Conservation (phyloP, 92 coral and sea anemone genomes). For the Phenganax stokvisi region DNA sequence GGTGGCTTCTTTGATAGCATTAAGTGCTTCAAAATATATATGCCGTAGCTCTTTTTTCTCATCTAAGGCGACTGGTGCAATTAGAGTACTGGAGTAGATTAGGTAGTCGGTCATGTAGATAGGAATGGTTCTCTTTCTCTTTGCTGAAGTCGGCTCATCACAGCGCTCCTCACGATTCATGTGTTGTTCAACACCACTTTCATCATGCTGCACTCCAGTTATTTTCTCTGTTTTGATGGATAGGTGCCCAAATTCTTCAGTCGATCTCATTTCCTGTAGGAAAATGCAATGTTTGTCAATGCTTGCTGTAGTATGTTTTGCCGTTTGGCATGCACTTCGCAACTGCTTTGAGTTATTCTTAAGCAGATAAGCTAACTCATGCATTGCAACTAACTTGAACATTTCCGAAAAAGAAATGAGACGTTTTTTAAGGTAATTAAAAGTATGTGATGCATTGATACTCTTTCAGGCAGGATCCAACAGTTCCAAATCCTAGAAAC, state of each 20-base stretch:
- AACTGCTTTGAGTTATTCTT: constrained; percentile 33
- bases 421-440: too few species aligned
- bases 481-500: too few species aligned
- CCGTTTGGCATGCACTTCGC: constrained; percentile 29
- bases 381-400: constrained; percentile 29
- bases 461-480: too few species aligned
- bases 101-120: constrained; percentile 18
- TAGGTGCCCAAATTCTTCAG: constrained; percentile 16
- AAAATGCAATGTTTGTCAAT: constrained; percentile 18
- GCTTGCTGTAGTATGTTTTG: constrained; percentile 28
- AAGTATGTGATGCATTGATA: too few species aligned
- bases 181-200: background rate
- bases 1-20: constrained; percentile 30
- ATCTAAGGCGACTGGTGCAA: constrained; percentile 23
- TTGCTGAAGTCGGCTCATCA: constrained; percentile 7
- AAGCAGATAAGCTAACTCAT: constrained; percentile 29
- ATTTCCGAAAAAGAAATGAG: background rate
- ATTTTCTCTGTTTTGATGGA: constrained; percentile 18
- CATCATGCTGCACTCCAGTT: background rate
- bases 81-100: constrained; percentile 18
- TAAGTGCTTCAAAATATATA: constrained; percentile 14
- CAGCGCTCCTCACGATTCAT: background rate
- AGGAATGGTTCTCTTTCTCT: constrained; percentile 29
- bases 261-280: constrained; percentile 21
- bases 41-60: constrained; percentile 34